Evolutionary conservation across 2,888 invertebrate species (phyloP).

Genomic region (Diabrotica balteata): DNA sequence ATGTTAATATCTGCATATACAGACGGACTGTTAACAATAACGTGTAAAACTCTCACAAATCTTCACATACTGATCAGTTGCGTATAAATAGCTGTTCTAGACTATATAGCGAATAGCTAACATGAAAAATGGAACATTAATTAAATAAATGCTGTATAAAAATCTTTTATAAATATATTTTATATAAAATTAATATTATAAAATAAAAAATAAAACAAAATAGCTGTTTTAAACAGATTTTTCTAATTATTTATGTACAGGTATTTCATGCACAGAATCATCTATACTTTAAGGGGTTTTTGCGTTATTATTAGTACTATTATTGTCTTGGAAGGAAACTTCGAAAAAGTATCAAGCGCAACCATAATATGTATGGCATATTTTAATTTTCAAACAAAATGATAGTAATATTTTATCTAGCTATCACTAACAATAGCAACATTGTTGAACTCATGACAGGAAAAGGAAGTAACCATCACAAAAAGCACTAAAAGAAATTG

Average conservation of each 20-base stretch:
- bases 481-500: no score
- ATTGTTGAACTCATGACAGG: no score
- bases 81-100: no score
- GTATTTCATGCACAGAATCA: conserved; percentile 7
- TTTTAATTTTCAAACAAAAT: no score
- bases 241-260: conserved; percentile 12
- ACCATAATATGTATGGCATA: no score
- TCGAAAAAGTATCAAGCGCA: neutral
- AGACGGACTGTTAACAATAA: conserved; percentile 35
- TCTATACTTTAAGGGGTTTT: neutral
- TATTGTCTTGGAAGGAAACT: neutral
- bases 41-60: conserved; percentile 21
- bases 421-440: no score
- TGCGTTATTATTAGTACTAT: neutral
- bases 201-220: conserved; percentile 23
- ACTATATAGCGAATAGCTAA: neutral
- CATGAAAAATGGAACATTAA: conserved; percentile 14
- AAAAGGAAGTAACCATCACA: no score
- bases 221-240: conserved; percentile 22
- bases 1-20: conserved; percentile 38
- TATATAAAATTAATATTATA: conserved; percentile 26
- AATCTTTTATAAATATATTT: conserved; percentile 20
- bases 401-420: no score
- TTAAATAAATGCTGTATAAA: conserved; percentile 28
- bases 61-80: conserved; percentile 10